Percentiles rank a stretch among this genome's conserved stretches.
These are phyloP conservation scores for Pelochelys cantorii DNA, from an alignment of 2,797 vertebrate species.

Conservation along the genomic window DNA sequence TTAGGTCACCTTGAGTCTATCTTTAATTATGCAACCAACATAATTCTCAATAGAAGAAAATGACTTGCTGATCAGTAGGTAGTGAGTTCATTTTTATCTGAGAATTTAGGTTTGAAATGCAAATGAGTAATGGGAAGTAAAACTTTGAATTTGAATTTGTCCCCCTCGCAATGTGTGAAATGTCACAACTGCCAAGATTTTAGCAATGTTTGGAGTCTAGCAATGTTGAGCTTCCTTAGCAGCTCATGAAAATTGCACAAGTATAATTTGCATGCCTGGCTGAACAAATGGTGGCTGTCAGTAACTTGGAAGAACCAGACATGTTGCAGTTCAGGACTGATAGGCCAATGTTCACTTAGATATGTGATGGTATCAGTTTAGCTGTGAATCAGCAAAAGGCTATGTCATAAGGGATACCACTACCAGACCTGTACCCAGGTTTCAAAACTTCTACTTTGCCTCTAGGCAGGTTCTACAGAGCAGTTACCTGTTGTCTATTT, in stretches of 20 bases:
- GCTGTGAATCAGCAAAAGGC: neutral
- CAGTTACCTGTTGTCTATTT: neutral
- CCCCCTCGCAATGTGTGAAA: neutral
- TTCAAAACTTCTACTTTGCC: neutral
- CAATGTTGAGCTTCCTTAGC: neutral
- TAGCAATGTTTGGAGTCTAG: neutral
- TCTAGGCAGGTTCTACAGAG: neutral
- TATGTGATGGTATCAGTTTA: neutral
- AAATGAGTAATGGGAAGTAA: neutral
- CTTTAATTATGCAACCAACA: neutral
- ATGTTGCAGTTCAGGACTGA: rapidly evolving
- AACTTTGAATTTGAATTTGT: neutral
- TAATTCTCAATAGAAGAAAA: neutral
- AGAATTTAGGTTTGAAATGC: neutral
- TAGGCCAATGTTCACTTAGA: neutral
- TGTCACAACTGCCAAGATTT: neutral
- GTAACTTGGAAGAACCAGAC: neutral
- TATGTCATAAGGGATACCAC: neutral
- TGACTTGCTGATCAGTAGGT: neutral
- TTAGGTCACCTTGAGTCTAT: neutral
- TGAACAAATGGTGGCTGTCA: neutral
- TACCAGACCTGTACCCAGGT: neutral
- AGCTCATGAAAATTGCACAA: neutral
- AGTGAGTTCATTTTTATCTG: neutral
- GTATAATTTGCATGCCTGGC: neutral